A percentile compares a stretch with the other conserved stretches of the same genome.
phyloP scores from a whole-genome alignment of 2,113 vertebrate species.

The Diphyllodes magnificus region DNA sequence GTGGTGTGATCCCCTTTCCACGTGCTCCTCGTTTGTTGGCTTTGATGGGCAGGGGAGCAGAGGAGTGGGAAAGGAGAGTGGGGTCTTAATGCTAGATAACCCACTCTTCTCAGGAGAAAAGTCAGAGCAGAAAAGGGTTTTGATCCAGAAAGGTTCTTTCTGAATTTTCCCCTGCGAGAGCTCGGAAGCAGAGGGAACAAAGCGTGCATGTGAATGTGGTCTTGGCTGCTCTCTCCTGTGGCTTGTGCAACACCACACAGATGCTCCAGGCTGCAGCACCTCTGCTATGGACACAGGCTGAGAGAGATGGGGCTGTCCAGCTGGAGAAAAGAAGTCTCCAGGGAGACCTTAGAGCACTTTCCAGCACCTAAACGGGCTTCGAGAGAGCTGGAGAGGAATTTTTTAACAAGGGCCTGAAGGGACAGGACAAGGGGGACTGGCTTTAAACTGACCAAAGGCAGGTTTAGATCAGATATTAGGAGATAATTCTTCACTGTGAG shows the following conservation, averaged over 20 bases:
- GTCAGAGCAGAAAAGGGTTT: background rate
- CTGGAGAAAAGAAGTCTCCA: background rate
- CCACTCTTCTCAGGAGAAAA: background rate
- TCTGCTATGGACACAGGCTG: background rate
- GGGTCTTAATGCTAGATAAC: background rate
- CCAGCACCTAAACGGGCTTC: background rate
- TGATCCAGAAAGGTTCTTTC: background rate
- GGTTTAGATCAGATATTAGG: background rate
- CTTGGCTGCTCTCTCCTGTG: background rate
- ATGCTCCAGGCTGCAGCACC: background rate
- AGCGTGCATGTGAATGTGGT: accelerated
- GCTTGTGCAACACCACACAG: background rate
- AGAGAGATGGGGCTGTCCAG: background rate
- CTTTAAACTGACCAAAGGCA: background rate
- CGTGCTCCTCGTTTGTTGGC: accelerated
- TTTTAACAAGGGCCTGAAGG: background rate
- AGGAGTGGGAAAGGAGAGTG: background rate
- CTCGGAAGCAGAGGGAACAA: background rate
- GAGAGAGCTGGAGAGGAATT: background rate
- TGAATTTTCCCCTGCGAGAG: accelerated
- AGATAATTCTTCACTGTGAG: background rate
- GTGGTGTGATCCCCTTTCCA: background rate
- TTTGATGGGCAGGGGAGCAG: background rate
- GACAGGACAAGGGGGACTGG: background rate
- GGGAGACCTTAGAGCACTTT: background rate